These are phyloP conservation scores for Notoglanidium macrostoma DNA, from an alignment of 2,797 vertebrate genomes.

Conservation along the genomic window DNA sequence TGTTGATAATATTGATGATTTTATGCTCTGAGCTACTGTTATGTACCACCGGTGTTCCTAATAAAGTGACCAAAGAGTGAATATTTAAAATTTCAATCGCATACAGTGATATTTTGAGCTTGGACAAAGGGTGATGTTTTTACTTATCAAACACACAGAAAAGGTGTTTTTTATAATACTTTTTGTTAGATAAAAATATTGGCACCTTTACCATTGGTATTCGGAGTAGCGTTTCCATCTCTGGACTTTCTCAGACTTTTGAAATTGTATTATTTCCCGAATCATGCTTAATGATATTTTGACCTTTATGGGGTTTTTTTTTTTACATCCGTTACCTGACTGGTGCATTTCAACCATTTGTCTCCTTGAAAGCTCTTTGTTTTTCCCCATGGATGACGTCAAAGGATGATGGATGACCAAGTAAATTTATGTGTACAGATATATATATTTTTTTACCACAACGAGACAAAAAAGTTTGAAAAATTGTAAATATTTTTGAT, in stretches of 20 bases:
- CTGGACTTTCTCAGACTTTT: background rate
- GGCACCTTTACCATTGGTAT: background rate
- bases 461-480: background rate
- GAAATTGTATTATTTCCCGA: background rate
- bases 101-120: background rate
- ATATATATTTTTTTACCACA: background rate
- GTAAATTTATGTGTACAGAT: background rate
- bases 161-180: background rate
- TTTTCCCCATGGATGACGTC: constrained; percentile 7
- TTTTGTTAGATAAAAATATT: background rate
- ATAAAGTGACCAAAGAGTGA: background rate
- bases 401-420: background rate
- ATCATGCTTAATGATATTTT: background rate
- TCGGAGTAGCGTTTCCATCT: background rate
- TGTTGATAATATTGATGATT: no score
- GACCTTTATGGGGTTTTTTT: background rate
- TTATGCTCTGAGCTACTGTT: background rate
- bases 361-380: background rate
- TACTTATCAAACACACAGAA: background rate
- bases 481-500: background rate
- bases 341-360: background rate
- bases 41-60: background rate
- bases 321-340: background rate
- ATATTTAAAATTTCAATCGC: background rate
- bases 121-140: background rate